Evolutionary conservation across 2,888 invertebrate species (phyloP).

Genomic region (Neoitamus cyanurus): DNA sequence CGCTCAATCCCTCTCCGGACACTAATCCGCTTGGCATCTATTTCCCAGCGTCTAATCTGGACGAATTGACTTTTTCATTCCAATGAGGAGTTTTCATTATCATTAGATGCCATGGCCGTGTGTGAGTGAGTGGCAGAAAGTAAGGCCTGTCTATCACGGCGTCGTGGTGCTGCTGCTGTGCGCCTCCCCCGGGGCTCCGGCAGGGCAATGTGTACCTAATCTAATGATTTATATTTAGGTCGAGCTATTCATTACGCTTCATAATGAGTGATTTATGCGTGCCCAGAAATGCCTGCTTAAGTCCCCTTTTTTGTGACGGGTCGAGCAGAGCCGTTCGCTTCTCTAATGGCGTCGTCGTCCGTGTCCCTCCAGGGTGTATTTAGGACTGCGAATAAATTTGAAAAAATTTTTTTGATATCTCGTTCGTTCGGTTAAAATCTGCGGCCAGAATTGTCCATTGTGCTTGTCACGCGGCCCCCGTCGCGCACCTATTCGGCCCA

Average conservation of each 20-base stretch:
- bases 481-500: background rate
- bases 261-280: constrained; percentile 67
- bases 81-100: constrained; percentile 26
- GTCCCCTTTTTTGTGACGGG: constrained; percentile 49
- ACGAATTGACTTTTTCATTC: constrained; percentile 13
- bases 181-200: background rate
- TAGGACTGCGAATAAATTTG: constrained; percentile 36
- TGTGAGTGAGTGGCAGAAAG: background rate
- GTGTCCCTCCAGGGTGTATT: constrained; percentile 11
- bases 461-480: background rate
- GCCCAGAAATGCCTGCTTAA: constrained; percentile 54
- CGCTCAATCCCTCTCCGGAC: background rate
- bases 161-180: background rate
- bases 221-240: constrained; percentile 68
- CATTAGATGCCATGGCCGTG: background rate
- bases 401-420: constrained; percentile 42
- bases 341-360: constrained; percentile 51
- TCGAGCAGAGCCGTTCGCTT: constrained; percentile 53
- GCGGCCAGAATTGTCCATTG: constrained; percentile 28
- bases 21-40: constrained; percentile 28
- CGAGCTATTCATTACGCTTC: constrained; percentile 68
- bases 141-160: background rate
- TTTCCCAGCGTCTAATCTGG: constrained; percentile 35
- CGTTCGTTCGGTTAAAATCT: background rate
- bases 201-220: constrained; percentile 60